Evolutionary conservation across 1,140 invertebrate genomes (phyloP), one percentile per base, ranked within the genome.

Genomic region (Reticulitermes speratus): DNA sequence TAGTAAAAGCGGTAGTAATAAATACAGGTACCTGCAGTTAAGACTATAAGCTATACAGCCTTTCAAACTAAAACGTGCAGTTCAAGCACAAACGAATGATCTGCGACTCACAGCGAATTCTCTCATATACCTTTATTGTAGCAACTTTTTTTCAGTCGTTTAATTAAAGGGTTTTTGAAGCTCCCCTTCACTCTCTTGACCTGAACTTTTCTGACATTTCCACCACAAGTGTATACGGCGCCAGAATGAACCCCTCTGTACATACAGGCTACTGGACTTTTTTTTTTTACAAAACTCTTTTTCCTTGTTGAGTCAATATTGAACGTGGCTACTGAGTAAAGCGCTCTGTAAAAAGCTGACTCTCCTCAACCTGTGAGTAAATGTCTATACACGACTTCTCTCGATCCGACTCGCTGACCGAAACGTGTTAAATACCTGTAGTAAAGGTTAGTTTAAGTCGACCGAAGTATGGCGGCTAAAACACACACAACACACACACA

Each of bases 351-450:
- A 75, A 55, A 75, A 75, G n/a, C 65, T 75, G 25, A 30, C 65
- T 75, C 65, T 75, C 65, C 5, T 75, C 65, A 75, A 75, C 30
- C 65, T 75, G 65, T 75, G 65, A 75, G 65, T 75, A 30, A 75
- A 75, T 75, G 65, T 75, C 65, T 75, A 30, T 21, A 55, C 52
- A 55, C 52, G 3, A 12, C 65, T 30, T 16, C 21, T 75, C 65
- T 75, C 65, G 65, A 2, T 75, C 65, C 9, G n/a, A 11, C 65
- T 75, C 65, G n/a, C 65, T 75, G 65, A 30, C 65, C 25, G n/a
- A 75, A 75, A 75, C n/a, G 65, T 75, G 65, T 75, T 75, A 75
- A 75, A 75, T 30, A 75, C 65, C 65, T 75, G 25, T n/a, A 75
- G 9, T 75, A 75, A 75, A 75, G n/a, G 25, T 75, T 30, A 30